A percentile compares a stretch with the other conserved stretches of the same genome.
phyloP scores from a whole-genome alignment of 2,888 invertebrate genomes.

The Escarpia spicata region DNA sequence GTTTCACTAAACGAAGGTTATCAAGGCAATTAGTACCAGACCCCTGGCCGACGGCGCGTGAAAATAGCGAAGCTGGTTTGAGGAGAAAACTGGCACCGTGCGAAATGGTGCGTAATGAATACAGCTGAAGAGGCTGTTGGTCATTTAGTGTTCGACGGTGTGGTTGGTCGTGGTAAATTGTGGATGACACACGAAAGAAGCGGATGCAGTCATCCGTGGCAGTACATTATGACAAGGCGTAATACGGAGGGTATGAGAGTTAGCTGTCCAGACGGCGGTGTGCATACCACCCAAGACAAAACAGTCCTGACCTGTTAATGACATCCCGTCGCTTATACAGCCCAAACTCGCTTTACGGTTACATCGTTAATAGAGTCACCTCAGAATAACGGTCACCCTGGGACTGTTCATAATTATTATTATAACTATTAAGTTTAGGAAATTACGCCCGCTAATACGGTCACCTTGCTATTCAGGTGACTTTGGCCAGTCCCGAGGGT shows the following conservation, averaged over 20 bases:
- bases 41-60: background rate
- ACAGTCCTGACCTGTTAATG: too few relatives aligned
- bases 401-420: too few relatives aligned
- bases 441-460: too few relatives aligned
- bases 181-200: background rate
- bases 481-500: too few relatives aligned
- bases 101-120: background rate
- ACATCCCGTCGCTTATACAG: too few relatives aligned
- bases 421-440: too few relatives aligned
- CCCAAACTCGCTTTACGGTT: too few relatives aligned
- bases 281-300: too few relatives aligned
- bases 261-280: too few relatives aligned
- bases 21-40: background rate
- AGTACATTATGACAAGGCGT: background rate
- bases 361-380: too few relatives aligned
- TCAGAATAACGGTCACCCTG: too few relatives aligned
- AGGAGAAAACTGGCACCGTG: background rate
- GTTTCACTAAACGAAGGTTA: background rate
- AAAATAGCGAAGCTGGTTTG: conserved; percentile 16
- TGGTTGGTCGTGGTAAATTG: background rate
- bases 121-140: background rate
- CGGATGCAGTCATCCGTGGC: background rate
- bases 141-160: background rate
- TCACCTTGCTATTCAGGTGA: too few relatives aligned
- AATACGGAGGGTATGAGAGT: background rate